These are phyloP conservation scores for Phaenicophaeus curvirostris DNA, from an alignment of 2,797 vertebrate genomes.

Conservation along the genomic window DNA sequence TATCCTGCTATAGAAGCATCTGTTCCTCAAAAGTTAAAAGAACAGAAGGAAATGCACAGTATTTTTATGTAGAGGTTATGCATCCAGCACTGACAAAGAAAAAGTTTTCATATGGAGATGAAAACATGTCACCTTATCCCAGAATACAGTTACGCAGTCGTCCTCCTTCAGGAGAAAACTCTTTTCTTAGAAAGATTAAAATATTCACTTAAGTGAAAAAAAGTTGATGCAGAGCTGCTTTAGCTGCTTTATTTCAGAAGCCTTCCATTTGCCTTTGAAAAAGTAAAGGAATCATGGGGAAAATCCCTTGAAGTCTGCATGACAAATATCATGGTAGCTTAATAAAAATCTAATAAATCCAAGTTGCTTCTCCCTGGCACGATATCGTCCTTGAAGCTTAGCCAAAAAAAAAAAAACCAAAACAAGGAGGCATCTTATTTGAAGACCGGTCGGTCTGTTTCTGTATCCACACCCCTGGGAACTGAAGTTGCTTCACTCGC, in stretches of 20 bases:
- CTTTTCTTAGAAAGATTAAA: neutral
- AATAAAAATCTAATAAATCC: neutral
- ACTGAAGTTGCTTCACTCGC: neutral
- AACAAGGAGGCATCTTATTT: neutral
- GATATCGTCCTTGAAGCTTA: neutral
- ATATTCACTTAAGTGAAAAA: neutral
- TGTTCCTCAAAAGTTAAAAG: neutral
- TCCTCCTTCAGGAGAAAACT: neutral
- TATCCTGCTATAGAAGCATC: neutral
- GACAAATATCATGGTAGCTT: neutral
- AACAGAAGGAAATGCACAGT: neutral
- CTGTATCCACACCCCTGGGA: neutral
- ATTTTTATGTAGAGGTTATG: neutral
- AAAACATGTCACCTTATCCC: neutral
- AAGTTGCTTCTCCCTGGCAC: neutral
- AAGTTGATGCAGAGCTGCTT: neutral
- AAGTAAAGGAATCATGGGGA: neutral
- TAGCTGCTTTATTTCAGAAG: conserved; percentile 30
- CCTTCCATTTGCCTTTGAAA: neutral
- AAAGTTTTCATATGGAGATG: neutral
- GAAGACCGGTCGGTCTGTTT: neutral
- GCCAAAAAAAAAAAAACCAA: neutral
- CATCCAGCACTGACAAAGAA: neutral
- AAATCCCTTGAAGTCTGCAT: neutral
- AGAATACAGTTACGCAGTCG: neutral